Conservation (phyloP, 2,888 invertebrate genomes). For the Hirtodrosophila alboralis region DNA sequence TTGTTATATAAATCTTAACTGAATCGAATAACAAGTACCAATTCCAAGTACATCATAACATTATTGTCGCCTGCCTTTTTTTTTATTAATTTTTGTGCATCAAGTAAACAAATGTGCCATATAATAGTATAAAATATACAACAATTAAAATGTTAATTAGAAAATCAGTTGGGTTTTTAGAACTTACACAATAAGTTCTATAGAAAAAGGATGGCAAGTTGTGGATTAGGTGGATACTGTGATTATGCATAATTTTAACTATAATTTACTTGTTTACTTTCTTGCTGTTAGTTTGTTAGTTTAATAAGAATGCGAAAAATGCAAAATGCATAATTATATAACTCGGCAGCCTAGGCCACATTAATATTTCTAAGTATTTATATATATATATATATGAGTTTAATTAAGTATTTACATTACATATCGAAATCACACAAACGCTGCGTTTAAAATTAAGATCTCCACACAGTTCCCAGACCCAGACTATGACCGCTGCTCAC, state of each 20-base stretch:
- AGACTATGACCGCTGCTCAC: conserved; percentile 35
- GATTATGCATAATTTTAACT: conserved; percentile 33
- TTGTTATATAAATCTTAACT: conserved; percentile 41
- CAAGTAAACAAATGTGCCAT: conserved; percentile 39
- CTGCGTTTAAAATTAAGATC: conserved; percentile 72
- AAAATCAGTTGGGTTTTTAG: conserved; percentile 10
- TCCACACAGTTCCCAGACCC: not conserved
- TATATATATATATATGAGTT: conserved; percentile 19
- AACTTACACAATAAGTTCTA: conserved; percentile 8
- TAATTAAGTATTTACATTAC: conserved; percentile 61
- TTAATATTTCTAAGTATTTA: conserved; percentile 1
- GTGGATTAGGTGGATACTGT: conserved; percentile 18
- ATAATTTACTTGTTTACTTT: conserved; percentile 22
- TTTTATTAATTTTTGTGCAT: conserved; percentile 33
- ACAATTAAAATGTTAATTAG: conserved; percentile 20
- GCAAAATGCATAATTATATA: conserved; percentile 49
- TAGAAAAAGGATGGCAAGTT: not conserved
- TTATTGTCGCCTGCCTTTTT: conserved; percentile 70
- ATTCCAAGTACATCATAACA: conserved; percentile 57
- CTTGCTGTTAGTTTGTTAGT: conserved; percentile 23
- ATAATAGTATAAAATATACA: conserved; percentile 35
- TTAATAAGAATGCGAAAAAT: conserved; percentile 47
- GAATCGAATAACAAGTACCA: conserved; percentile 60
- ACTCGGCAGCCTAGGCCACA: conserved; percentile 13
- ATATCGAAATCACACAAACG: conserved; percentile 73